phyloP scores from a whole-genome alignment of 2,888 invertebrate genomes.

The Uloborus plumipes region DNA sequence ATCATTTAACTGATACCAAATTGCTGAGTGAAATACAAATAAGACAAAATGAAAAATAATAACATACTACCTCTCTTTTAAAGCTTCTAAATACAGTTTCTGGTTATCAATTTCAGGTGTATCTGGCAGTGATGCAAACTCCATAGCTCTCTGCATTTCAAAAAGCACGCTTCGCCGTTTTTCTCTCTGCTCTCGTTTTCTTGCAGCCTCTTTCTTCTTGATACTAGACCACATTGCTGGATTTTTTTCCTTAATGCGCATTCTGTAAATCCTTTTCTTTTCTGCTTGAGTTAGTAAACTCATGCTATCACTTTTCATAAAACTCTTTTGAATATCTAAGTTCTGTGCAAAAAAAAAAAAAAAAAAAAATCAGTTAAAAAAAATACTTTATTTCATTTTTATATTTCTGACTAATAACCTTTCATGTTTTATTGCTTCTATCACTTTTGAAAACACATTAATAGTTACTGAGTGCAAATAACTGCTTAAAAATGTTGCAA shows the following conservation, averaged over 20 bases:
- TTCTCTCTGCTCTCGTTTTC: constrained; percentile 36
- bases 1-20: too few species aligned
- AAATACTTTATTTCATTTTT: too few species aligned
- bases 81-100: constrained; percentile 32
- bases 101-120: constrained; percentile 23
- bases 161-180: constrained; percentile 20
- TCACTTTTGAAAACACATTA: too few species aligned
- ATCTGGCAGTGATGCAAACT: constrained; percentile 2
- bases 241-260: constrained; percentile 46
- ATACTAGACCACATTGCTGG: constrained; percentile 38
- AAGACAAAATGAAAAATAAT: neutral
- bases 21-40: neutral
- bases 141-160: constrained; percentile 47
- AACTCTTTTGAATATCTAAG: neutral
- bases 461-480: too few species aligned
- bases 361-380: too few species aligned
- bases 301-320: neutral
- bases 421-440: too few species aligned
- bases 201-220: constrained; percentile 35
- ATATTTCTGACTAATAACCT: too few species aligned
- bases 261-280: constrained; percentile 32
- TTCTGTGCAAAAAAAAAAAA: neutral
- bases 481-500: too few species aligned
- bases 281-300: constrained; percentile 33
- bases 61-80: constrained; percentile 32